phyloP scores from a whole-genome alignment of 2,888 invertebrate genomes.

The Caenorhabditis angaria region DNA sequence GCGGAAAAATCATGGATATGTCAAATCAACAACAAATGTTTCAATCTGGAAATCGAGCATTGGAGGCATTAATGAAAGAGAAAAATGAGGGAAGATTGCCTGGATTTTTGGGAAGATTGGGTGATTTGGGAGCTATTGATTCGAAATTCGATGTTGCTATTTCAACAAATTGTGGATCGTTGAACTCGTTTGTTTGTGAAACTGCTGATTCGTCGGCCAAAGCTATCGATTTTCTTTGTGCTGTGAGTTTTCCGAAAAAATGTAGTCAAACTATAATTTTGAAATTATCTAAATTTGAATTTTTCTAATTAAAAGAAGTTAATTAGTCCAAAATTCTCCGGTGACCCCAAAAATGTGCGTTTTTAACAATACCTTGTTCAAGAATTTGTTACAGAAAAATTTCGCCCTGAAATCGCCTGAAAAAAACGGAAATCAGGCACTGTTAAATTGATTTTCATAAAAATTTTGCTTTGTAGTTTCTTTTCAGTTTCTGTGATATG shows the following conservation, averaged over 20 bases:
- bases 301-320: too few relatives aligned
- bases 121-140: conserved; percentile 93
- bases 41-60: background rate
- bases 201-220: background rate
- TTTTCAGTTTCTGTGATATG: too few relatives aligned
- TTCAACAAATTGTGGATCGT: conserved; percentile 81
- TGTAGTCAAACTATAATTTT: too few relatives aligned
- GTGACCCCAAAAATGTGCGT: too few relatives aligned
- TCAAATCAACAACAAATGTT: background rate
- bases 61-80: conserved; percentile 6
- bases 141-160: conserved; percentile 91
- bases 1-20: background rate
- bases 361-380: too few relatives aligned
- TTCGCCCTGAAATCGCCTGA: too few relatives aligned
- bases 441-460: too few relatives aligned
- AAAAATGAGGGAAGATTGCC: conserved; percentile 13
- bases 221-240: conserved; percentile 9
- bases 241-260: conserved; percentile 8
- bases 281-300: background rate
- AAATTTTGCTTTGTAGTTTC: too few relatives aligned
- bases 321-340: too few relatives aligned
- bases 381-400: too few relatives aligned
- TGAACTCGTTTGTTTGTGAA: conserved; percentile 72
- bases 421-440: too few relatives aligned
- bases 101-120: conserved; percentile 73